Conservation (phyloP, 2,113 vertebrate species). For the Galeopterus variegatus region DNA sequence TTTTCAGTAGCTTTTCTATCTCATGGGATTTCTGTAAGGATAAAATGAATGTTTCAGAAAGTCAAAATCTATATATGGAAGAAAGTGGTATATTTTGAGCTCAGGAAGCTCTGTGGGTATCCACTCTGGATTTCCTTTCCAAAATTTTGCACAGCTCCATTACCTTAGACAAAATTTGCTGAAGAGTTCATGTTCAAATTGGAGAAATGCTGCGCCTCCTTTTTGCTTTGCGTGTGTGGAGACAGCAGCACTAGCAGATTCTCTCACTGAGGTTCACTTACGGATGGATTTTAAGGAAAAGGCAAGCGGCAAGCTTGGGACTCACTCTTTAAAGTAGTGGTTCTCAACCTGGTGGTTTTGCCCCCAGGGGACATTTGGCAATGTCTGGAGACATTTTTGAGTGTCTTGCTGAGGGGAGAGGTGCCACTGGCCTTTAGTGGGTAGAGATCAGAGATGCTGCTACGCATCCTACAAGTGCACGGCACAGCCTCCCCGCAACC, state of each 20-base stretch:
- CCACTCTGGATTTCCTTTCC: conserved; percentile 72
- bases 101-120: conserved; percentile 71
- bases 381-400: background rate
- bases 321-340: background rate
- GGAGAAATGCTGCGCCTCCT: conserved; percentile 19
- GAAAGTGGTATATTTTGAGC: conserved; percentile 69
- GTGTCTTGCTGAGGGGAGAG: background rate
- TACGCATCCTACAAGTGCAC: background rate
- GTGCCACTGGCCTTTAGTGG: background rate
- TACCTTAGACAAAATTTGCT: conserved; percentile 64
- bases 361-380: background rate
- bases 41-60: conserved; percentile 67
- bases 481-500: background rate
- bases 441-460: background rate
- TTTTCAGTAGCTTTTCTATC: conserved; percentile 61
- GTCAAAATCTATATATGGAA: conserved; percentile 72
- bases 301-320: background rate
- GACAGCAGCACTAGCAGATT: conserved; percentile 25
- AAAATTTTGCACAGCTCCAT: conserved; percentile 45
- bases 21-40: conserved; percentile 18
- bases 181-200: conserved; percentile 55
- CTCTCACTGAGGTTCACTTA: conserved; percentile 59
- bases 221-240: conserved; percentile 57
- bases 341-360: conserved; percentile 37
- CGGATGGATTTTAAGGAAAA: conserved; percentile 57